These are phyloP conservation scores for Copidosoma aretas DNA, from an alignment of 2,888 invertebrate genomes.

Conservation along the genomic window DNA sequence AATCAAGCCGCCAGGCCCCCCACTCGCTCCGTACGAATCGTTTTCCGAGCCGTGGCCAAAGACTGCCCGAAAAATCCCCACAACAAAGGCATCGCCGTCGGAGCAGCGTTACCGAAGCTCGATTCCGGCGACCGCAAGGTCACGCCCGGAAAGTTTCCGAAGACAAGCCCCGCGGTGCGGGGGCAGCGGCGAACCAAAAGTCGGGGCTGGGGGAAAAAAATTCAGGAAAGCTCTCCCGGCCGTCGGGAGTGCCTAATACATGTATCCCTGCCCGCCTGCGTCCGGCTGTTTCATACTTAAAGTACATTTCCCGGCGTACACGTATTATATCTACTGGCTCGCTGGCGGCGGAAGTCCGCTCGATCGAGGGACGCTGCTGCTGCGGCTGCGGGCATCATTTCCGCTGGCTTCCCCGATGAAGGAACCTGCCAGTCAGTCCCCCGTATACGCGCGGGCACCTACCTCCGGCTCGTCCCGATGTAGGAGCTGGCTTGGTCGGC, in stretches of 20 bases:
- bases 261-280: conserved; percentile 52
- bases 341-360: background rate
- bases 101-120: no score
- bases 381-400: conserved; percentile 56
- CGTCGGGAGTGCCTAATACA: conserved; percentile 55
- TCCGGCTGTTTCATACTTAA: conserved; percentile 62
- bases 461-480: background rate
- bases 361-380: conserved; percentile 22
- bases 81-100: no score
- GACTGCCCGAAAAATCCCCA: no score
- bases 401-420: conserved; percentile 62
- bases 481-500: background rate
- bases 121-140: no score
- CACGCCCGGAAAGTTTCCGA: no score
- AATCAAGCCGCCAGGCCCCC: no score
- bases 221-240: conserved; percentile 35
- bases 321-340: conserved; percentile 54
- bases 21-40: no score
- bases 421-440: conserved; percentile 60
- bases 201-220: background rate
- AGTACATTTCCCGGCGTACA: conserved; percentile 54
- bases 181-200: background rate
- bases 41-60: no score
- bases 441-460: conserved; percentile 4
- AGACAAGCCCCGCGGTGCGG: no score